Conservation (phyloP, 2,888 invertebrate species). For the Sicus ferrugineus region DNA sequence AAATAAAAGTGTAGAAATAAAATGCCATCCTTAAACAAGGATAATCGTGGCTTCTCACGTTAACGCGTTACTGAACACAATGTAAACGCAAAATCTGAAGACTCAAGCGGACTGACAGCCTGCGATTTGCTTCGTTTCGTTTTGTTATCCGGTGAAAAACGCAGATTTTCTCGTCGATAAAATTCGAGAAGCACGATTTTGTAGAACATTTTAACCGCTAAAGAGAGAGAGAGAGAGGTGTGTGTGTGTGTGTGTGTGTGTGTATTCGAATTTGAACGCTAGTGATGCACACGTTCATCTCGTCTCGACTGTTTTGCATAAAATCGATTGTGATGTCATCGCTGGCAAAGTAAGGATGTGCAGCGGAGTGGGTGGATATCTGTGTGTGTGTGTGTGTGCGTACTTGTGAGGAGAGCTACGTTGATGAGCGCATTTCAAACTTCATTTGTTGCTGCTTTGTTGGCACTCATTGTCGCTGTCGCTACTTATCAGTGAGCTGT, state of each 20-base stretch:
- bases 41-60: not conserved
- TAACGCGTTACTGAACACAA: not conserved
- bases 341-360: slow-evolving; percentile 31
- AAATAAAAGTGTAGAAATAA: not conserved
- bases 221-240: no score
- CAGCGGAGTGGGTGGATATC: not conserved
- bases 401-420: not conserved
- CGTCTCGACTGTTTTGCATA: slow-evolving; percentile 42
- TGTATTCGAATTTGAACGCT: not conserved
- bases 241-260: not conserved
- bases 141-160: slow-evolving; percentile 11
- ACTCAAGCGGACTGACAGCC: not conserved
- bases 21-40: not conserved
- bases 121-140: slow-evolving; percentile 22
- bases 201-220: no score
- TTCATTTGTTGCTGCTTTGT: slow-evolving; percentile 19
- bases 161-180: slow-evolving; percentile 28
- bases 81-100: not conserved
- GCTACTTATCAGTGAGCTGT: slow-evolving; percentile 42
- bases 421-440: not conserved
- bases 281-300: not conserved
- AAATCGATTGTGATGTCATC: slow-evolving; percentile 45
- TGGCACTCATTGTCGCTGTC: slow-evolving; percentile 9
- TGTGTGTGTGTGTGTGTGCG: not conserved
- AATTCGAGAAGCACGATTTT: no score